A percentile compares a stretch with the other conserved stretches of the same genome.
These are phyloP conservation scores for Halocaridina rubra DNA, from an alignment of 2,888 invertebrate species.

Conservation along the genomic window DNA sequence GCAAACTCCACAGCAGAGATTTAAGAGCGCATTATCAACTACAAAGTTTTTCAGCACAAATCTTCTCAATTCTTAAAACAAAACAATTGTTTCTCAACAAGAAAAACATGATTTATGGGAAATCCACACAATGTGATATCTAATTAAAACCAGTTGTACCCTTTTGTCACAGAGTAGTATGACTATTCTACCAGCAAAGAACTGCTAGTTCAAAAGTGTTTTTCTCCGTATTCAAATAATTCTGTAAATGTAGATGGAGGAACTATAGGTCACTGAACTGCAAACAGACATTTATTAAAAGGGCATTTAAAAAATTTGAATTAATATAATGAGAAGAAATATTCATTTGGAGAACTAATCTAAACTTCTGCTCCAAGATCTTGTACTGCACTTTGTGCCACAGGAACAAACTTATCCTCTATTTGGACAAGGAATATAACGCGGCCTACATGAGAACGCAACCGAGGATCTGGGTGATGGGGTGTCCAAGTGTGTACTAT, in stretches of 20 bases:
- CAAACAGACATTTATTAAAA: background rate
- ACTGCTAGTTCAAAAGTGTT: too few relatives aligned
- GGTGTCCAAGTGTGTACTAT: constrained; percentile 73
- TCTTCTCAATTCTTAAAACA: too few relatives aligned
- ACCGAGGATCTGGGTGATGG: constrained; percentile 69
- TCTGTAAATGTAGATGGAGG: background rate
- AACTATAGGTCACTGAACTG: background rate
- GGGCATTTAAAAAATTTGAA: background rate
- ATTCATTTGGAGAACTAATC: background rate
- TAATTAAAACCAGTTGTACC: too few relatives aligned
- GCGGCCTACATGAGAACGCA: constrained; percentile 70
- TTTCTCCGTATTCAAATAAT: background rate
- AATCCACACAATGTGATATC: too few relatives aligned
- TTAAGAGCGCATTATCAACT: too few relatives aligned
- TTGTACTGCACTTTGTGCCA: constrained; percentile 88
- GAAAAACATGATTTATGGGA: too few relatives aligned
- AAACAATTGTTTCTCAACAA: too few relatives aligned
- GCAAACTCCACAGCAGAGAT: too few relatives aligned
- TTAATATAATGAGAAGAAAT: too few relatives aligned
- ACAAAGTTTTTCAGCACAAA: too few relatives aligned
- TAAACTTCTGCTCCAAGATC: constrained; percentile 73
- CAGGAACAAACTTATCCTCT: constrained; percentile 91
- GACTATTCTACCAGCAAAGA: background rate
- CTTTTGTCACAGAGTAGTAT: too few relatives aligned
- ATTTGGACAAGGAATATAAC: constrained; percentile 87